A percentile compares a stretch with the other conserved stretches of the same genome.
Evolutionary conservation across 2,113 vertebrate species (phyloP).

Genomic region (Dromaius novaehollandiae): DNA sequence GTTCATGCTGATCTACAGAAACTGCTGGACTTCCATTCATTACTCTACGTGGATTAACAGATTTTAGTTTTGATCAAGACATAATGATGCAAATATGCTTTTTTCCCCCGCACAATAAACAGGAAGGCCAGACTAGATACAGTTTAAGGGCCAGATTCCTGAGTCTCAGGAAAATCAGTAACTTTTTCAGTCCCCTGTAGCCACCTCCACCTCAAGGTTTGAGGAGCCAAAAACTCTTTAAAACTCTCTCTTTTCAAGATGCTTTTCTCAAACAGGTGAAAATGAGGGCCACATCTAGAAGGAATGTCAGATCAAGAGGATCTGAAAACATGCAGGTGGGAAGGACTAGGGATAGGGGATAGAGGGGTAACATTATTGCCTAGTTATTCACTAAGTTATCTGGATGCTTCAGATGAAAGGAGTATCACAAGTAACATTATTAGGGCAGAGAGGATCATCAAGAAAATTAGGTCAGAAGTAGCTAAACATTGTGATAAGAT

Average conservation of each 20-base stretch:
- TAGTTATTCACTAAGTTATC: neutral
- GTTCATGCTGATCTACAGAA: neutral
- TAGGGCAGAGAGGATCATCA: neutral
- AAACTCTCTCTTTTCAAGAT: neutral
- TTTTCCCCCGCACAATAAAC: neutral
- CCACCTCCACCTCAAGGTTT: neutral
- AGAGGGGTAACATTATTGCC: neutral
- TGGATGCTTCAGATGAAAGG: neutral
- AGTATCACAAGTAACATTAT: neutral
- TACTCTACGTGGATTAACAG: neutral
- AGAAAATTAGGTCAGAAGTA: neutral
- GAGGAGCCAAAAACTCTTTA: neutral
- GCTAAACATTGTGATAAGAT: neutral
- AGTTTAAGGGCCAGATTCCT: neutral
- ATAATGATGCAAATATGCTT: neutral
- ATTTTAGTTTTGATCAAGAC: neutral
- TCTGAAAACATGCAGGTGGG: neutral
- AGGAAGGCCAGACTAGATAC: neutral
- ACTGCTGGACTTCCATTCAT: neutral
- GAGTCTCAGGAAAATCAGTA: neutral
- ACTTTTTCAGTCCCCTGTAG: neutral
- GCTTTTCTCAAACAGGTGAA: neutral
- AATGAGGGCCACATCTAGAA: neutral
- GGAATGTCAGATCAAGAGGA: neutral
- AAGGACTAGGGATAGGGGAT: neutral